These are phyloP conservation scores for Trimorus sp. DNA, from an alignment of 2,888 invertebrate genomes.

Conservation along the genomic window DNA sequence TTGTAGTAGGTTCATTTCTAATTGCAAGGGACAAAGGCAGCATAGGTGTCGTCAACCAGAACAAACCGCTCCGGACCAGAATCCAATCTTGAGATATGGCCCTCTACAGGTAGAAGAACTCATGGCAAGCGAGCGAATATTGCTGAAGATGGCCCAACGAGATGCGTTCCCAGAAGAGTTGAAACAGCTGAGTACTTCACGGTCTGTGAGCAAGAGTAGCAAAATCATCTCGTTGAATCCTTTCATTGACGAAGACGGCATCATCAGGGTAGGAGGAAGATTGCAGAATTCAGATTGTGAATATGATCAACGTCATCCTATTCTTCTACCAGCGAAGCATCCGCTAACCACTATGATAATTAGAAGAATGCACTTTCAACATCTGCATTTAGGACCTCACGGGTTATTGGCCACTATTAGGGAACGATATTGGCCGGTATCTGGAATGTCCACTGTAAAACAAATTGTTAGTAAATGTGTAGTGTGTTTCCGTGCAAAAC, in stretches of 20 bases:
- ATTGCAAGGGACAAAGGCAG: too few species aligned
- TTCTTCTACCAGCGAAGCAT: conserved; percentile 25
- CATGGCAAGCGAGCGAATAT: background rate
- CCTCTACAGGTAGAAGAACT: background rate
- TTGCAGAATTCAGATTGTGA: conserved; percentile 8
- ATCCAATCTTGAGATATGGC: background rate
- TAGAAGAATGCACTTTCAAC: conserved; percentile 4
- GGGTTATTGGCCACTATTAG: conserved; percentile 1
- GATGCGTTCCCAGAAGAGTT: background rate
- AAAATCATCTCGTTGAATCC: conserved; percentile 15
- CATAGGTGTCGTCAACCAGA: background rate
- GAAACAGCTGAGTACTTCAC: too few species aligned
- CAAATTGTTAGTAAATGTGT: conserved; percentile 24
- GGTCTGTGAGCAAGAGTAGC: background rate
- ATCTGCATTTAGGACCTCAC: conserved; percentile 28
- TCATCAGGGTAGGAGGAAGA: conserved; percentile 29
- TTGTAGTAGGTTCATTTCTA: too few species aligned
- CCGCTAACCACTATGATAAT: conserved; percentile 27
- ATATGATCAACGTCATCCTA: conserved; percentile 26
- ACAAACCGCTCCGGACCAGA: too few species aligned
- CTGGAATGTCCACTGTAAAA: conserved; percentile 8
- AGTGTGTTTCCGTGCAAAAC: conserved; percentile 16
- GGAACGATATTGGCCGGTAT: conserved; percentile 32
- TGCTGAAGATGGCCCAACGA: background rate
- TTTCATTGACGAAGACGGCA: conserved; percentile 7